Percentiles rank a stretch among this genome's conserved stretches.
Conservation (phyloP, 92 coral and sea anemone species). For the Metridium senile region DNA sequence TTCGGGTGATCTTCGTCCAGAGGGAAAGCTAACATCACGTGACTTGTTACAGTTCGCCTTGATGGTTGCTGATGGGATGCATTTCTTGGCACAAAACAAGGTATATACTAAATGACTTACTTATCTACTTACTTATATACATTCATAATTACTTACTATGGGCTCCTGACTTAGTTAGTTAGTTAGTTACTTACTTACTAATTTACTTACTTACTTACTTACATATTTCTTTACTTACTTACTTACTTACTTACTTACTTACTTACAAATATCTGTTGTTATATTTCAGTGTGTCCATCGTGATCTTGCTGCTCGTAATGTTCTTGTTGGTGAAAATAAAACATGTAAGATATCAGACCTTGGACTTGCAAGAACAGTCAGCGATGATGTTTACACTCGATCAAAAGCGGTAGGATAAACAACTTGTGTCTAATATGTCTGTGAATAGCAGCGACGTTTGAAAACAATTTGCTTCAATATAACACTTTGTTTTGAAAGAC, state of each 20-base stretch:
- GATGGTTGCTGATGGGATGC: slow-evolving; percentile 79
- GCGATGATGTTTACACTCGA: slow-evolving; percentile 20
- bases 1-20: slow-evolving; percentile 56
- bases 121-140: too few species aligned
- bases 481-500: not conserved
- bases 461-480: too few species aligned
- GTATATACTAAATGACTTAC: slow-evolving; percentile 8
- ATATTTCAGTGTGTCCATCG: not conserved
- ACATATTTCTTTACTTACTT: too few species aligned
- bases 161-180: too few species aligned
- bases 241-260: too few species aligned
- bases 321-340: slow-evolving; percentile 9
- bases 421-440: too few species aligned
- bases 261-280: not conserved
- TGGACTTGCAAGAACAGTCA: slow-evolving; percentile 38
- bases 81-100: slow-evolving; percentile 44
- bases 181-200: too few species aligned
- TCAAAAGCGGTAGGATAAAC: slow-evolving; percentile 21
- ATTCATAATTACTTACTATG: too few species aligned
- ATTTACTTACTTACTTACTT: not conserved
- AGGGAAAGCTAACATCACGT: slow-evolving; percentile 25
- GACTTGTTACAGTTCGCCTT: slow-evolving; percentile 57
- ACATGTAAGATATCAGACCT: slow-evolving; percentile 23
- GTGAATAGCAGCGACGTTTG: not conserved
- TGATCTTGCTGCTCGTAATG: slow-evolving; percentile 11